Percentiles rank a stretch among this genome's conserved stretches.
phyloP scores from a whole-genome alignment of 1,140 invertebrate species.

The Ruditapes philippinarum region DNA sequence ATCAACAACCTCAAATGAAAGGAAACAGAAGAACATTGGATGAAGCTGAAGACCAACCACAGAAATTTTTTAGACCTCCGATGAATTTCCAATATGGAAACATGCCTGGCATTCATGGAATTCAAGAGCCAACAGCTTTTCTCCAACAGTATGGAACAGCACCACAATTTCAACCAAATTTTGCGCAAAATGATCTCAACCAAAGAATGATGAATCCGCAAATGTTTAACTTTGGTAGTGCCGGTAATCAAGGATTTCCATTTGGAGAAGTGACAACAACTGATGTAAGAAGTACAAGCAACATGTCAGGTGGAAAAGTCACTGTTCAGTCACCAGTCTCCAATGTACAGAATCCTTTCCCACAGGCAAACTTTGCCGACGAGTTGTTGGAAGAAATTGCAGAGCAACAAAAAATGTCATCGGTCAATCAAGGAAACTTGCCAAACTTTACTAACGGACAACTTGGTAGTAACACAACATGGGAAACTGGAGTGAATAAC shows the following conservation, averaged over 20 bases:
- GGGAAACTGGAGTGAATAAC: not conserved
- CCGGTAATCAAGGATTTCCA: not conserved
- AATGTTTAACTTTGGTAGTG: not conserved
- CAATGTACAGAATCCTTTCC: not conserved
- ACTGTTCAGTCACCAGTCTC: conserved; percentile 51
- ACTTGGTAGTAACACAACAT: not conserved
- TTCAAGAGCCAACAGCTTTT: not conserved
- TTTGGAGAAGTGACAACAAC: conserved; percentile 3
- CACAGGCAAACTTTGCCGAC: conserved; percentile 26
- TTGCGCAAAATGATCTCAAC: not conserved
- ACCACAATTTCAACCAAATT: not conserved
- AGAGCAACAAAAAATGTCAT: not conserved
- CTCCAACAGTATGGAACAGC: not conserved
- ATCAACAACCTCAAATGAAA: not conserved
- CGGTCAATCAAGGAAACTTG: not conserved
- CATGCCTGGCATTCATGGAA: too few relatives aligned
- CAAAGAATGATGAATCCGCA: not conserved
- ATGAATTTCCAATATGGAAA: not conserved
- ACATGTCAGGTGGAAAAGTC: conserved; percentile 47
- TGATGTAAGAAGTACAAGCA: conserved; percentile 20
- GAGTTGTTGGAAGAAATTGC: not conserved
- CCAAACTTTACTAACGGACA: not conserved
- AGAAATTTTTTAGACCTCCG: conserved; percentile 20
- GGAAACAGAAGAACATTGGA: not conserved
- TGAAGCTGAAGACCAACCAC: conserved; percentile 25